phyloP scores from a whole-genome alignment of 2,888 invertebrate genomes.

The Litoditis marina region DNA sequence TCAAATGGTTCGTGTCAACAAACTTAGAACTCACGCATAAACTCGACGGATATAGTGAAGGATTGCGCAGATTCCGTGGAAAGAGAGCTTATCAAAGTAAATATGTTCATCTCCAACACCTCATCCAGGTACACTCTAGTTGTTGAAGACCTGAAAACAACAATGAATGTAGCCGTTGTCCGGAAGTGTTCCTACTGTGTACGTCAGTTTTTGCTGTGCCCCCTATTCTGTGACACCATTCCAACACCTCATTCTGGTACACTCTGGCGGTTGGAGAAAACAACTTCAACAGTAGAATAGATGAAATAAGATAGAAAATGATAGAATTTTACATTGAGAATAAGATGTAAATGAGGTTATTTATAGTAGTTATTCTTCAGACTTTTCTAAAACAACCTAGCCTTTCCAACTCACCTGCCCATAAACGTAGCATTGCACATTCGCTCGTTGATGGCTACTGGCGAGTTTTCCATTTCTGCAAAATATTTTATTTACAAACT shows the following conservation, averaged over 20 bases:
- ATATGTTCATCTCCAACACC: background rate
- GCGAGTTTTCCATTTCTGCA: background rate
- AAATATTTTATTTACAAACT: background rate
- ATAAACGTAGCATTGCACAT: conserved; percentile 34
- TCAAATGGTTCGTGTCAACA: no score
- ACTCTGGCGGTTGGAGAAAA: no score
- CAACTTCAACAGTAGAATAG: background rate
- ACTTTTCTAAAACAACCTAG: no score
- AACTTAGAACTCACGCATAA: no score
- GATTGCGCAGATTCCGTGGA: background rate
- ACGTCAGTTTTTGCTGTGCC: no score
- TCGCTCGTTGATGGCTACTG: conserved; percentile 11
- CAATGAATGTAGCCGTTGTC: background rate
- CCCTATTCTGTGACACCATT: no score
- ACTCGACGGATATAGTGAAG: background rate
- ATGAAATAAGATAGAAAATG: no score
- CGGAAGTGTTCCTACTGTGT: background rate
- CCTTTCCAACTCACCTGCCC: conserved; percentile 2
- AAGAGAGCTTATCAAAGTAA: background rate
- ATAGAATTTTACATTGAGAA: no score
- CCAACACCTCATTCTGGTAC: no score
- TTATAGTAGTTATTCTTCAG: no score
- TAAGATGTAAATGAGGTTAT: no score
- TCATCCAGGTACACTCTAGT: background rate
- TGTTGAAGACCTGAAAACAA: background rate